Base-by-base conservation (phyloP, 2,797 vertebrate species). In the Xenopus petersii region DNA sequence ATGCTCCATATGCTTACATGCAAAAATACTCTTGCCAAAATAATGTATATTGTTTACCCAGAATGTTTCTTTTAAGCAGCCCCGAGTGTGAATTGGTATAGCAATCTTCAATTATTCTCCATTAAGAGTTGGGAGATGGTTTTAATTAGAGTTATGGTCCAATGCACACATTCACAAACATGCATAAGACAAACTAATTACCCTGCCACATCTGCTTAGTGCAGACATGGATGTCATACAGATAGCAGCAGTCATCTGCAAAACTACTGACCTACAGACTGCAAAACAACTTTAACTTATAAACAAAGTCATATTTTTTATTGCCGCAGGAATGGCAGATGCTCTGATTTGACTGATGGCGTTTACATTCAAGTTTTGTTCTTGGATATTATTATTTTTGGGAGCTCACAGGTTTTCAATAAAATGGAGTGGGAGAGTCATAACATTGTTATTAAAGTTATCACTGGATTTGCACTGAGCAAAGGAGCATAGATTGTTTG, bases 131-230 rank as follows among this genome's bases (percentile, higher is more conserved):
- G 70, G 70, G 79, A 66, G 70, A 72, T 60, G 67, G 49, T 69
- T 73, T 73, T 75, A 75, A 80, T 80, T 80, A 69, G 59, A 72
- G 79, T 69, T 65, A 70, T 66, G 79, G 67, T 73, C 70, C 68
- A 76, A 58, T 80, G 74, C 70, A 64, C 74, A 69, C 64, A 73
- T 51, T 68, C 79, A 76, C 74, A 80, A 70, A 80, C 73, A 78
- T 64, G 70, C 76, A 75, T 80, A 76, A 70, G 64, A 80, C 70
- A 73, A 69, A 76, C 74, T 76, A 80, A 76, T 80, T 80, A 76
- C 55, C 36, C 71, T 76, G 74, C 74, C 79, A 80, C 79, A 80
- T 80, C 74, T 76, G 79, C 72, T 80, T 80, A 76, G 79, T 49
- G 33, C 80, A 82, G 81, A 67, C 80, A 76, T 66, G 72, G 66